Conservation (phyloP, 2,797 vertebrate species). For the Hemitrygon akajei region DNA sequence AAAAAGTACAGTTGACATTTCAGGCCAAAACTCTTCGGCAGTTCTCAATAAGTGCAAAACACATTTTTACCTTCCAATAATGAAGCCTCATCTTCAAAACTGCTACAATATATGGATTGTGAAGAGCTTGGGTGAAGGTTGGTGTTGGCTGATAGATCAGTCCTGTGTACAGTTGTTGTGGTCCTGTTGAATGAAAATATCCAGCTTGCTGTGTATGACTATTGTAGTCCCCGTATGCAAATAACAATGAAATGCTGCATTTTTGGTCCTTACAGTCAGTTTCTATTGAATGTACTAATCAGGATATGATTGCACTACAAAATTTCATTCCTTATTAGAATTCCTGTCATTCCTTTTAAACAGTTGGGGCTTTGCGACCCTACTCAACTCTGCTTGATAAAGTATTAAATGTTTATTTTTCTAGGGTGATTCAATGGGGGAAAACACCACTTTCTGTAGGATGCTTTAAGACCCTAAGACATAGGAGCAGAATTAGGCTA, state of each 20-base stretch:
- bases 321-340: background rate
- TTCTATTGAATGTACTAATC: background rate
- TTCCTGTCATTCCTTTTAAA: no score
- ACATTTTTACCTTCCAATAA: constrained; percentile 77
- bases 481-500: no score
- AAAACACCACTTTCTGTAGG: background rate
- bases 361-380: background rate
- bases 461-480: no score
- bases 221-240: constrained; percentile 65
- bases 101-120: constrained; percentile 81
- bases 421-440: background rate
- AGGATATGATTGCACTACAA: background rate
- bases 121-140: constrained; percentile 66
- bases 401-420: background rate
- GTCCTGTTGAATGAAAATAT: constrained; percentile 65
- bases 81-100: constrained; percentile 90
- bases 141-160: constrained; percentile 88
- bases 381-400: no score
- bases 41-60: background rate
- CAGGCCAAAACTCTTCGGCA: no score
- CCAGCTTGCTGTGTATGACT: constrained; percentile 72
- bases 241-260: background rate
- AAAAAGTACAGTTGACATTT: no score
- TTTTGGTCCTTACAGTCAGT: background rate
- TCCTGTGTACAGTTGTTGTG: constrained; percentile 83